These are phyloP conservation scores for Solea solea DNA, from an alignment of 2,113 vertebrate species.

Conservation along the genomic window DNA sequence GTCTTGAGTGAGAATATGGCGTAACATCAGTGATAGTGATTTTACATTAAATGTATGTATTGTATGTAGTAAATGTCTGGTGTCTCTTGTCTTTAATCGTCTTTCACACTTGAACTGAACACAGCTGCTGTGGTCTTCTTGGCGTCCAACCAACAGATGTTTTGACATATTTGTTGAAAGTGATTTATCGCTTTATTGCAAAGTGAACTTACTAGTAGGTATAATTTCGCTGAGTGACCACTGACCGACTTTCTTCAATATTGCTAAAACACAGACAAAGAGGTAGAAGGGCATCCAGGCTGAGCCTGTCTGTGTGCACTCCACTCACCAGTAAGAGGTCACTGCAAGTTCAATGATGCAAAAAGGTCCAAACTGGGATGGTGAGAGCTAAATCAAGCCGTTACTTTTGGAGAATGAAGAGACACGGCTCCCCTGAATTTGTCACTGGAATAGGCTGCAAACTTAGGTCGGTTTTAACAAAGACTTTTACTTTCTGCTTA, in stretches of 20 bases:
- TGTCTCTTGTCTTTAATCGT: slow-evolving; percentile 9
- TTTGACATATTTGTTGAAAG: not conserved
- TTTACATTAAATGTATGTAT: too few species aligned
- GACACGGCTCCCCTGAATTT: slow-evolving; percentile 84
- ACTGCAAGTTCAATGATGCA: slow-evolving; percentile 31
- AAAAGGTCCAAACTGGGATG: slow-evolving; percentile 9
- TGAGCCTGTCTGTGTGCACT: slow-evolving; percentile 12
- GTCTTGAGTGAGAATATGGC: too few species aligned
- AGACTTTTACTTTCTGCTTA: slow-evolving; percentile 26
- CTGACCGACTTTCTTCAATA: not conserved
- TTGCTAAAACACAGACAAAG: not conserved
- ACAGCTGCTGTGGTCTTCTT: slow-evolving; percentile 1
- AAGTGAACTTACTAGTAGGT: not conserved
- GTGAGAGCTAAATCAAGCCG: slow-evolving; percentile 17
- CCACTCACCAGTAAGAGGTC: slow-evolving; percentile 5
- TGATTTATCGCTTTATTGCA: not conserved
- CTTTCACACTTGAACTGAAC: not conserved
- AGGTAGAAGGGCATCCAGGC: not conserved
- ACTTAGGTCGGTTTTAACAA: not conserved
- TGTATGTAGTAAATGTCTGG: not conserved
- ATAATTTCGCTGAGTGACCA: not conserved
- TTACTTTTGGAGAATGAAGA: slow-evolving; percentile 74
- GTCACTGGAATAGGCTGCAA: slow-evolving; percentile 78
- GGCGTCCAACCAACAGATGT: not conserved
- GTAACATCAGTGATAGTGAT: too few species aligned